Evolutionary conservation across 2,888 invertebrate species (phyloP).

Genomic region (Sialis fuliginosa): DNA sequence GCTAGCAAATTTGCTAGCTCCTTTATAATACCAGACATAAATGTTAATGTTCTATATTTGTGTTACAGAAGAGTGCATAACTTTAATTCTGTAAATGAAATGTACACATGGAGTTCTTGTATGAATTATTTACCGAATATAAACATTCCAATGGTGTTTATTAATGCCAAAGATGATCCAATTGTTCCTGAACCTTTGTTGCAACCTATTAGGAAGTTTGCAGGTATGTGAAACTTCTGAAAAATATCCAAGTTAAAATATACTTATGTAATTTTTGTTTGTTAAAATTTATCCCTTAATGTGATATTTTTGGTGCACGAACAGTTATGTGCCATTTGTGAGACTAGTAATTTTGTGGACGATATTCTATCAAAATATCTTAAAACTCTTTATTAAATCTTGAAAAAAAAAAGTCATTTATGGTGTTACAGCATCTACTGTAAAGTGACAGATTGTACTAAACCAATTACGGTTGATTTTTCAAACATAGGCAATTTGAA

Average conservation of each 20-base stretch:
- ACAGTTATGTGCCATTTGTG: not conserved
- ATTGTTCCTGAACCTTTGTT: constrained; percentile 67
- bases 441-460: too few species aligned
- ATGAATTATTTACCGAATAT: constrained; percentile 63
- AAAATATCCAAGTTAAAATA: not conserved
- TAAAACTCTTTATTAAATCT: too few species aligned
- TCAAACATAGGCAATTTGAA: too few species aligned
- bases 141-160: constrained; percentile 71
- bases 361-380: too few species aligned
- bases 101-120: constrained; percentile 75
- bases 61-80: constrained; percentile 50
- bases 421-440: too few species aligned
- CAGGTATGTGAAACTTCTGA: constrained; percentile 38
- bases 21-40: too few species aligned
- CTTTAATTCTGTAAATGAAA: constrained; percentile 56
- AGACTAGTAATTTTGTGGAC: too few species aligned
- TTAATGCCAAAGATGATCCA: constrained; percentile 85
- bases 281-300: too few species aligned
- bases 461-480: too few species aligned
- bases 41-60: constrained; percentile 5
- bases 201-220: constrained; percentile 51
- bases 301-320: not conserved
- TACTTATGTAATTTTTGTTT: not conserved
- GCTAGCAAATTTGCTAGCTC: too few species aligned
- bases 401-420: too few species aligned